A percentile compares a stretch with the other conserved stretches of the same genome.
These are phyloP conservation scores for Spheniscus humboldti DNA, from an alignment of 2,797 vertebrate species.

Conservation along the genomic window DNA sequence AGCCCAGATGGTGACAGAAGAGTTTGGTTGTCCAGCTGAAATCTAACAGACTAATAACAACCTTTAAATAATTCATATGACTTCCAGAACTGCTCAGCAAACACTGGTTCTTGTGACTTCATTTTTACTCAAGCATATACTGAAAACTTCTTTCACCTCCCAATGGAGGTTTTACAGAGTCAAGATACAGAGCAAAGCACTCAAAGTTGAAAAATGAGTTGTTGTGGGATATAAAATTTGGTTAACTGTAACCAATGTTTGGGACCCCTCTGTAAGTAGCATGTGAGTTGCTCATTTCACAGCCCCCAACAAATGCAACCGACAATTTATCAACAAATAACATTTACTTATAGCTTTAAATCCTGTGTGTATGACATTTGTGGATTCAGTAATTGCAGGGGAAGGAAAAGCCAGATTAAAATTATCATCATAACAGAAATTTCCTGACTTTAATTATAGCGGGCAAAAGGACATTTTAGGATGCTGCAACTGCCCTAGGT, in stretches of 20 bases:
- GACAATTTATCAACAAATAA: neutral
- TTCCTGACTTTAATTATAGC: neutral
- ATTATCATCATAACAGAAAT: neutral
- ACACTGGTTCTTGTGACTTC: neutral
- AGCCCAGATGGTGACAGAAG: neutral
- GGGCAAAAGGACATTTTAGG: neutral
- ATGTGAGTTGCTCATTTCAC: neutral
- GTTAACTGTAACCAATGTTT: neutral
- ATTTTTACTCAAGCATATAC: neutral
- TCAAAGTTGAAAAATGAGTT: neutral
- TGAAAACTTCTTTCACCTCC: neutral
- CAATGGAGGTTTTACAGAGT: neutral
- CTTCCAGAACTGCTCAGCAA: neutral
- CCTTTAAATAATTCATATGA: neutral
- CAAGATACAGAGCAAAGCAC: neutral
- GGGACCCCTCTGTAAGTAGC: neutral
- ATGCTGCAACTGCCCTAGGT: neutral
- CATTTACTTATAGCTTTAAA: neutral
- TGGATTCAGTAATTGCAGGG: neutral
- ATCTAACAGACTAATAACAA: neutral
- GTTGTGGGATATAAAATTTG: neutral
- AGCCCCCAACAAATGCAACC: neutral
- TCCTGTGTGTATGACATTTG: neutral
- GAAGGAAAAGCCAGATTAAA: constrained; percentile 35
- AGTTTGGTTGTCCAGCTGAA: neutral